These are phyloP conservation scores for Seriola quinqueradiata DNA, from an alignment of 2,113 vertebrate genomes.

Conservation along the genomic window DNA sequence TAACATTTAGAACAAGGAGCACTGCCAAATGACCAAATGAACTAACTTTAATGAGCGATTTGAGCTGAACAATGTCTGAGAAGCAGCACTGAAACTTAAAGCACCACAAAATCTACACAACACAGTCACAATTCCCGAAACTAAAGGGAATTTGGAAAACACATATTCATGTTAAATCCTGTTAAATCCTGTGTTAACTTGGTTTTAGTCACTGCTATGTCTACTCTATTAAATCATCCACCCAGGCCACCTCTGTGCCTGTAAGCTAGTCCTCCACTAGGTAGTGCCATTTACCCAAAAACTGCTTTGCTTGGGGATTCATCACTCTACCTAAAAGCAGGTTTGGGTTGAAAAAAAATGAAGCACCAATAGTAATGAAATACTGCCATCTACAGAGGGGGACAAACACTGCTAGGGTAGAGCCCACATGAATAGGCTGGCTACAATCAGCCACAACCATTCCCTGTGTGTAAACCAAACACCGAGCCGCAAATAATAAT, in stretches of 20 bases:
- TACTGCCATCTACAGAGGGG: slow-evolving; percentile 80
- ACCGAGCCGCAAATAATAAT: slow-evolving; percentile 2
- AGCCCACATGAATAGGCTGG: neutral
- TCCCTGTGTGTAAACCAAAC: slow-evolving; percentile 6
- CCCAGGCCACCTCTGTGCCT: neutral
- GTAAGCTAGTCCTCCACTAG: slow-evolving; percentile 65
- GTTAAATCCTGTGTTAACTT: neutral
- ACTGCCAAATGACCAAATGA: neutral
- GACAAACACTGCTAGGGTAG: slow-evolving; percentile 24
- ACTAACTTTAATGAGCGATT: neutral
- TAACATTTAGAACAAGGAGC: slow-evolving; percentile 15
- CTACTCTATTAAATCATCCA: neutral
- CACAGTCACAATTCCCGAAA: slow-evolving; percentile 30
- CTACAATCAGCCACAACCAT: slow-evolving; percentile 6
- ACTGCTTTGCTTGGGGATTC: slow-evolving; percentile 46
- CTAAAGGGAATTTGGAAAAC: slow-evolving; percentile 1
- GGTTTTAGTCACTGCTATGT: neutral
- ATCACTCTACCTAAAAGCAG: slow-evolving; percentile 2
- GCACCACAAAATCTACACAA: slow-evolving; percentile 13
- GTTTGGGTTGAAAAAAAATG: neutral
- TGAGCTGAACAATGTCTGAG: slow-evolving; percentile 3
- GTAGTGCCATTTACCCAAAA: slow-evolving; percentile 66
- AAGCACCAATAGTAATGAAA: slow-evolving; percentile 48
- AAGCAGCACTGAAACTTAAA: slow-evolving; percentile 32
- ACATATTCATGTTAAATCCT: neutral